Percentiles rank a stretch among this genome's conserved stretches.
Evolutionary conservation across 2,888 invertebrate genomes (phyloP).

Genomic region (Eurytoma adleriae): DNA sequence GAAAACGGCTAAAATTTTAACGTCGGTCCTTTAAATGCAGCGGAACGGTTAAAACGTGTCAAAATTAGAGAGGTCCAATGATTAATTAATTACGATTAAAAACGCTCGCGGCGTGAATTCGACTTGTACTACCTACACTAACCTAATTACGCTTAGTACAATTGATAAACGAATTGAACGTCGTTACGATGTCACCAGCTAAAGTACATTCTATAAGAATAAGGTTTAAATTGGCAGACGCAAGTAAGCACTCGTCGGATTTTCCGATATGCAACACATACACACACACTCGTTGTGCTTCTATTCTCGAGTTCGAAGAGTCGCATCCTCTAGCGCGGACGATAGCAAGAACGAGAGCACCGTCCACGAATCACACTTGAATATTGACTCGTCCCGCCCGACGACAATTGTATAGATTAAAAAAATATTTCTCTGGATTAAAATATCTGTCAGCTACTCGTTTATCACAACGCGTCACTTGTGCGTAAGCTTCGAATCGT

Average conservation of each 20-base stretch:
- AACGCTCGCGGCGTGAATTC: background rate
- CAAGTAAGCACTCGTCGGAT: background rate
- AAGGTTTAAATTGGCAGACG: slow-evolving; percentile 40
- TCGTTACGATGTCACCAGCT: background rate
- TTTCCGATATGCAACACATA: background rate
- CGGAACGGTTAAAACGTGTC: no score
- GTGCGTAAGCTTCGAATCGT: slow-evolving; percentile 36
- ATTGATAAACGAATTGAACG: background rate
- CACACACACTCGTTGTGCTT: background rate
- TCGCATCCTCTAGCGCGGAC: no score
- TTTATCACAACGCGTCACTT: slow-evolving; percentile 49
- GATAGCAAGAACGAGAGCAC: no score
- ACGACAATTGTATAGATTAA: slow-evolving; percentile 20
- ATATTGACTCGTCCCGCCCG: background rate
- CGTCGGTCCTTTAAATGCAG: no score
- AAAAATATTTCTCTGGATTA: slow-evolving; percentile 43
- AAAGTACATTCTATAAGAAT: slow-evolving; percentile 13
- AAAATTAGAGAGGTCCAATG: no score
- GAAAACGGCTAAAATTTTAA: no score
- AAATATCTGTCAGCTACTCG: slow-evolving; percentile 46
- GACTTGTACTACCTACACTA: no score
- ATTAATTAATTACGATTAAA: background rate
- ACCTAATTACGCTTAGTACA: no score
- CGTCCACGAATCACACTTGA: background rate
- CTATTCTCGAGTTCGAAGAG: no score